Conservation (phyloP, 2,797 vertebrate species). For the Zenarchopterus dispar region DNA sequence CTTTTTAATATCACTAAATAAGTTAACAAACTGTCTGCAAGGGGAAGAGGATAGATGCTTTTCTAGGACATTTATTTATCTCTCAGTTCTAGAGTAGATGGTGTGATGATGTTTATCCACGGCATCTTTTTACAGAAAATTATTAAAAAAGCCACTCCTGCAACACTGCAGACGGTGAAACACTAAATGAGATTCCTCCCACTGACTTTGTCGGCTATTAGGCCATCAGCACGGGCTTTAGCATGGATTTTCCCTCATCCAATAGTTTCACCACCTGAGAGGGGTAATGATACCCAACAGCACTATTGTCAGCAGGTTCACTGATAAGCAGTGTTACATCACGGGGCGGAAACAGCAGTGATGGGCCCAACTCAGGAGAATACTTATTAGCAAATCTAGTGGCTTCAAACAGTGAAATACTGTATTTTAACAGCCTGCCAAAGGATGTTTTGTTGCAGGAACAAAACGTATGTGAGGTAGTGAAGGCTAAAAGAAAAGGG, state of each 20-base stretch:
- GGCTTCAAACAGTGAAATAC: slow-evolving; percentile 67
- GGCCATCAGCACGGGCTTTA: slow-evolving; percentile 43
- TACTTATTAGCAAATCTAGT: slow-evolving; percentile 71
- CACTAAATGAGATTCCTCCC: slow-evolving; percentile 27
- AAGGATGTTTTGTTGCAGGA: slow-evolving; percentile 46
- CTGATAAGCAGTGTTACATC: slow-evolving; percentile 68
- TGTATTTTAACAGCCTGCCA: slow-evolving; percentile 56
- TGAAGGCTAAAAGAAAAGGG: slow-evolving; percentile 29
- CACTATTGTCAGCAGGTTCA: slow-evolving; percentile 58
- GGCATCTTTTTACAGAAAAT: slow-evolving; percentile 34
- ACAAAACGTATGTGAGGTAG: slow-evolving; percentile 19
- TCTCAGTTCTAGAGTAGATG: slow-evolving; percentile 41
- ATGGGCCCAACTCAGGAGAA: slow-evolving; percentile 65
- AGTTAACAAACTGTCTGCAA: slow-evolving; percentile 30
- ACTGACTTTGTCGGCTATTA: slow-evolving; percentile 47
- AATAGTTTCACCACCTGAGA: slow-evolving; percentile 52
- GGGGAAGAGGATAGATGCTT: slow-evolving; percentile 32
- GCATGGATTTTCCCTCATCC: slow-evolving; percentile 34
- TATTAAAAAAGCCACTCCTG: slow-evolving; percentile 38
- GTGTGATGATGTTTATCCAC: slow-evolving; percentile 30
- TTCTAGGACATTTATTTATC: slow-evolving; percentile 40
- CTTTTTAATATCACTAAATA: slow-evolving; percentile 38
- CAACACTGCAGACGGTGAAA: slow-evolving; percentile 24
- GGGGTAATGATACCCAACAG: slow-evolving; percentile 55
- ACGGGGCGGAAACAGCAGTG: slow-evolving; percentile 51